Evolutionary conservation across 2,797 vertebrate species (phyloP).

Genomic region (Sebastes minor): DNA sequence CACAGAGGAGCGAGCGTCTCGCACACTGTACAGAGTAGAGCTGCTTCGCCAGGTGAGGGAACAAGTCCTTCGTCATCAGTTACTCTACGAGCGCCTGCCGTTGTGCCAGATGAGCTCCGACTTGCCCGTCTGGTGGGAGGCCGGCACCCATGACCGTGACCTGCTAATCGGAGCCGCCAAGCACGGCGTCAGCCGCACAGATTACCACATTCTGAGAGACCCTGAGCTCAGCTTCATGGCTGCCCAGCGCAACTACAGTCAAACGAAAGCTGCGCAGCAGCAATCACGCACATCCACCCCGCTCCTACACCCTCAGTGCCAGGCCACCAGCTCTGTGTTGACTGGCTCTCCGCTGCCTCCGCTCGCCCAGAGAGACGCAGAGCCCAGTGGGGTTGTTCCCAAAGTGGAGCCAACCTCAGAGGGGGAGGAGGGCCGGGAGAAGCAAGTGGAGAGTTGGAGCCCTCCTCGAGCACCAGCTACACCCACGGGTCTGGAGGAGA

Average conservation of each 20-base stretch:
- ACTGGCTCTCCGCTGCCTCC: constrained; percentile 65
- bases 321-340: constrained; percentile 56
- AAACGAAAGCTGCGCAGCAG: constrained; percentile 88
- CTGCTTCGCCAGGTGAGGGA: constrained; percentile 95
- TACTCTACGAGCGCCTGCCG: constrained; percentile 90
- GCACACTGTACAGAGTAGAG: constrained; percentile 96
- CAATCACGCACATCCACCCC: constrained; percentile 68
- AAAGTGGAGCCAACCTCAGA: constrained; percentile 86
- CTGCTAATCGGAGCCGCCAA: constrained; percentile 96
- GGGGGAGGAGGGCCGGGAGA: constrained; percentile 79
- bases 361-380: constrained; percentile 74
- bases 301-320: constrained; percentile 80
- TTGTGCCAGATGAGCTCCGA: constrained; percentile 95
- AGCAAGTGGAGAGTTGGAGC: constrained; percentile 83
- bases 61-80: constrained; percentile 93
- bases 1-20: constrained; percentile 96
- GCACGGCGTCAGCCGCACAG: constrained; percentile 97
- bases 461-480: constrained; percentile 72
- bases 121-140: constrained; percentile 96
- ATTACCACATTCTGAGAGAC: constrained; percentile 98
- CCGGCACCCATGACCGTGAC: constrained; percentile 95
- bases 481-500: constrained; percentile 77
- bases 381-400: constrained; percentile 77
- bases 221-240: constrained; percentile 96
- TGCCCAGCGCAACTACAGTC: constrained; percentile 94